Percentiles rank a stretch among this genome's conserved stretches.
Conservation (phyloP, 2,113 vertebrate genomes). For the Triplophysa siluroides region DNA sequence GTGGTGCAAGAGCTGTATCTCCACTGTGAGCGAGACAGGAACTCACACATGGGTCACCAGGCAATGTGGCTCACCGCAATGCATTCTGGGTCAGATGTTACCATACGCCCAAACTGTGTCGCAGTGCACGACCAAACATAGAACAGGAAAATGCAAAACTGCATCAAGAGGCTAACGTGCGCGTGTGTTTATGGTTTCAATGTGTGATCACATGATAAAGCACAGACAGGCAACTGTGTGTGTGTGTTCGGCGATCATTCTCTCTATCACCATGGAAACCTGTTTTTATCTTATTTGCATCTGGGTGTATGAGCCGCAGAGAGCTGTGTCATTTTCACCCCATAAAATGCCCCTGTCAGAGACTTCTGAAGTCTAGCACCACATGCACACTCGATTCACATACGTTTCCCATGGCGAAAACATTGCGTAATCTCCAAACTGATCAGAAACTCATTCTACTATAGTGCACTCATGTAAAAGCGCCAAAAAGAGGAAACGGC, state of each 20-base stretch:
- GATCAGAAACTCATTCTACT: neutral
- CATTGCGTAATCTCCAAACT: neutral
- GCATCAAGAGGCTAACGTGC: neutral
- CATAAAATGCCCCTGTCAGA: constrained; percentile 19
- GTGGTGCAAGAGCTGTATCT: constrained; percentile 66
- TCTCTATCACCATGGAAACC: constrained; percentile 49
- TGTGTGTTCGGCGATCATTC: constrained; percentile 17
- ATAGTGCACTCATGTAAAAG: neutral
- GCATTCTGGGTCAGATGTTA: constrained; percentile 68
- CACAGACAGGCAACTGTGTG: neutral
- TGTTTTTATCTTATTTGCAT: constrained; percentile 54
- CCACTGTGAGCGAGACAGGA: constrained; percentile 64
- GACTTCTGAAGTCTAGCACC: neutral
- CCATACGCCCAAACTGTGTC: constrained; percentile 49
- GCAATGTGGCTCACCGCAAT: constrained; percentile 58
- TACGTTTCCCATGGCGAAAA: neutral
- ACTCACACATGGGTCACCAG: constrained; percentile 65
- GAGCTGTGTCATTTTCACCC: constrained; percentile 13
- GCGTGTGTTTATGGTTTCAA: constrained; percentile 31
- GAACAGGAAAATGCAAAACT: constrained; percentile 30
- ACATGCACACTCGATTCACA: neutral
- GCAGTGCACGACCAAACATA: constrained; percentile 29
- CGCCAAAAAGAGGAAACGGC: constrained; percentile 65
- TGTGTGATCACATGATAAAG: constrained; percentile 36
- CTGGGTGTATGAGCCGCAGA: constrained; percentile 26